Evolutionary conservation across 2,888 invertebrate genomes (phyloP), one percentile per base, ranked within the genome.

Genomic region (Lymantria dispar): DNA sequence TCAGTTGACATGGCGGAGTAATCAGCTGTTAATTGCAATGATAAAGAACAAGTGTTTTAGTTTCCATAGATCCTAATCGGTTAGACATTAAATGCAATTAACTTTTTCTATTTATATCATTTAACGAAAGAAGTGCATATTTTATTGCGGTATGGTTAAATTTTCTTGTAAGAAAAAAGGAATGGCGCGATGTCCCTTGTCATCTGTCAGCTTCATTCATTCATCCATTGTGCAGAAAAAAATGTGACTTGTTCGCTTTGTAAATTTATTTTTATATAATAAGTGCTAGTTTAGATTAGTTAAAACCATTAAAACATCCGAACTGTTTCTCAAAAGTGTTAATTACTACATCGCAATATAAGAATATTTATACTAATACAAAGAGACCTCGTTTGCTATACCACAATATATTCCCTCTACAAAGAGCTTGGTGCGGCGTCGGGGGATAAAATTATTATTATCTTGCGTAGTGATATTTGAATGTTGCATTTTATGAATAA

Each of bases 201-300:
- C 88, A 88, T 80, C 83, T 84, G 85, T 78, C 85, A 87, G 87
- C 85, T 87, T 87, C 80, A 71, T 85, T 83, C 87, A 86, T 86
- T 85, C 88, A 87, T 88, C 87, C 89, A 87, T 89, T 89, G 87
- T 86, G 84, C 76, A 83, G 87, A 85, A 86, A 89, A n/a, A 89
- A 89, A 90, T 89, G 90, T 90, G 89, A 89, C 85, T 88, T 75
- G 85, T 81, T 76, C 77, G 80, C 80, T 83, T 81, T 80, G 73
- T 77, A 82, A 33, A 83, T 80, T 79, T 82, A 78, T 85, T 87
- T 85, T 83, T 78, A 80, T 76, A 70, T 76, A 78, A 72, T 81
- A 76, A 69, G 78, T 81, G 79, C 65, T 81, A 78, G 68, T 69
- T 76, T 74, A 33, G 79, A 74, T 78, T 79, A 76, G 72, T 69